phyloP scores from a whole-genome alignment of 2,888 invertebrate genomes.

The Eilema sororculum region DNA sequence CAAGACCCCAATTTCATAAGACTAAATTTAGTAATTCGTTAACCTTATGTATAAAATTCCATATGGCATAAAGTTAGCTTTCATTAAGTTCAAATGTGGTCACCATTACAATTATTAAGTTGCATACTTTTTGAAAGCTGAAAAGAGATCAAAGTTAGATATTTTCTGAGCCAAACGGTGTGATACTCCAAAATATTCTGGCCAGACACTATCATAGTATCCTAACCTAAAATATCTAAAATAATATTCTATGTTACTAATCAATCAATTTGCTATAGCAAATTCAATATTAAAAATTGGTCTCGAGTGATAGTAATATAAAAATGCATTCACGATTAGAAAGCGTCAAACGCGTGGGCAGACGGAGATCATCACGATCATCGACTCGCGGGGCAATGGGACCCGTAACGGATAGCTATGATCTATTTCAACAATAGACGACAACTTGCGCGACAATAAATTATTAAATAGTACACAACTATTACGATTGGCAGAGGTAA shows the following conservation, averaged over 20 bases:
- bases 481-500: conserved; percentile 87
- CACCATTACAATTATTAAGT: conserved; percentile 83
- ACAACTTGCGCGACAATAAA: conserved; percentile 85
- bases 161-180: conserved; percentile 87
- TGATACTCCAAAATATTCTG: conserved; percentile 87
- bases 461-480: conserved; percentile 85
- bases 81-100: conserved; percentile 85
- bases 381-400: conserved; percentile 54
- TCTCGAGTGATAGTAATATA: conserved; percentile 83
- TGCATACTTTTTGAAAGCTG: conserved; percentile 86
- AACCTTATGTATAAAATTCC: conserved; percentile 86
- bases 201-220: conserved; percentile 87
- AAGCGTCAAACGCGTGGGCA: conserved; percentile 66
- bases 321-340: conserved; percentile 82
- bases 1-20: conserved; percentile 83
- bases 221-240: conserved; percentile 87
- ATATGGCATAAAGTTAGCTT: conserved; percentile 87
- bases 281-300: conserved; percentile 85
- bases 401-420: conserved; percentile 83
- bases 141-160: conserved; percentile 86
- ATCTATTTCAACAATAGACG: conserved; percentile 85
- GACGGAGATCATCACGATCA: conserved; percentile 51
- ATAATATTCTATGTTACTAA: conserved; percentile 84
- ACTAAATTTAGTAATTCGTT: conserved; percentile 87
- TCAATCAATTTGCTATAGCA: conserved; percentile 83